Percentiles rank a stretch among this genome's conserved stretches.
Conservation (phyloP, 2,888 invertebrate genomes). For the Pachliopta kotzebuea region DNA sequence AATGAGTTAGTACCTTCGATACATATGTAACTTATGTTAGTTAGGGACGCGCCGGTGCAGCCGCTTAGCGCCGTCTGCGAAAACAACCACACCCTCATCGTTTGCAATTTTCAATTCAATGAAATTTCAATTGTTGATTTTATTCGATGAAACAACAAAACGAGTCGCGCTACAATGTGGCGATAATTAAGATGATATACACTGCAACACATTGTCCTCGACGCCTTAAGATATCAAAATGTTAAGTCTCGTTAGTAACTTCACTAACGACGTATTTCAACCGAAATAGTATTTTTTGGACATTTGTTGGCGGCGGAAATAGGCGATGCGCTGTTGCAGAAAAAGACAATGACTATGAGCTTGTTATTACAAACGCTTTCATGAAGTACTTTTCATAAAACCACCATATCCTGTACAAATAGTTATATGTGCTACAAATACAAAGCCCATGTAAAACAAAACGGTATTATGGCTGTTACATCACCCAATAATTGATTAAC, state of each 20-base stretch:
- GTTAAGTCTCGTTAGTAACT: too few species aligned
- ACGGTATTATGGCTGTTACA: constrained; percentile 76
- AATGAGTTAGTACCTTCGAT: constrained; percentile 73
- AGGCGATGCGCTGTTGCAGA: neutral
- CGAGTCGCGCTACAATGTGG: too few species aligned
- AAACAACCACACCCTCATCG: constrained; percentile 68
- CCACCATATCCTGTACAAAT: constrained; percentile 14
- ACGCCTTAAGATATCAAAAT: too few species aligned
- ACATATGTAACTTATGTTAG: constrained; percentile 66
- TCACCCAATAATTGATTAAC: constrained; percentile 58
- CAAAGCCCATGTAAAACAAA: constrained; percentile 38
- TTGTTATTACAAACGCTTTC: neutral
- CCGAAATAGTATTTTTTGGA: too few species aligned
- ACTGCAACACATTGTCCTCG: too few species aligned
- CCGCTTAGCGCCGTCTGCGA: constrained; percentile 76
- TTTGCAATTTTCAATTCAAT: constrained; percentile 23
- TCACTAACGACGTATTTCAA: too few species aligned
- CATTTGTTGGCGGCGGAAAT: too few species aligned
- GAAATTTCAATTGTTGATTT: neutral
- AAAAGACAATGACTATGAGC: neutral
- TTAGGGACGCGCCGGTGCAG: constrained; percentile 56
- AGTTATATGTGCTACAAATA: neutral
- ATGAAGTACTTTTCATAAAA: neutral
- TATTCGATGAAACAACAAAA: neutral
- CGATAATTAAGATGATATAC: too few species aligned